Base-by-base conservation (phyloP, 92 coral and sea anemone species). In the Bergia sp. region DNA sequence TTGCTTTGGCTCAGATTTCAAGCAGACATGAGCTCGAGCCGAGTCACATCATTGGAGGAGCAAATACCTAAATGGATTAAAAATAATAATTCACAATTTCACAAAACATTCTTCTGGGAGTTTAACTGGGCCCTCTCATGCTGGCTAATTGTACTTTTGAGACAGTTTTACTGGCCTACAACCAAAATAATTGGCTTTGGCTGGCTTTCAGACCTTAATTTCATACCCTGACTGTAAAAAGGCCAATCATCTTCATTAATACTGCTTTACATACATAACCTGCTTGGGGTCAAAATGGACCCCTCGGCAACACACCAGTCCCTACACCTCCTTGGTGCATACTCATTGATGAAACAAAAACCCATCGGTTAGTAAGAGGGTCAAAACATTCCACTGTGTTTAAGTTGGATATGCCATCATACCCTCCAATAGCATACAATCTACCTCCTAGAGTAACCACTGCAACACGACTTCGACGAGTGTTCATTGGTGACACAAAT, bases 251-350 rank as follows among this genome's bases (percentile, higher is more conserved):
- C 58, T 13, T 20, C 77, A 37, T 11, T 20, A 41, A 23, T 13
- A 0, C n/a, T 76, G 9, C 10, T 40, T 41, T 41, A 2, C 37
- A 16, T 41, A 2, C 37, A 16, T 10, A 39, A 23, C 45, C 45
- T 12, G 29, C 36, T 81, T 20, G 47, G 49, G 67, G 13, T 84
- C 77, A 84, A 37, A 69, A 89, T 36, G 96, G 92, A n/a, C 93
- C 94, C 47, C 98, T 89, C 77, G 98, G 97, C 57, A 97, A 88
- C 20, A 95, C 96, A 16, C 95, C 98, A 75, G 93, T 97, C 64
- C 99, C 99, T 11, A 97, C 99, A 20, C 99, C 99, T 15, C 99
- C 99, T 86, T 97, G 97, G 77, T 97, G 99, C 91, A 96, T 88
- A 71, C 94, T 90, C 99, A 97, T 97, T 12, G 99, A 94, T 4